Evolutionary conservation across 2,113 vertebrate genomes (phyloP), one percentile per base, ranked within the genome.

Genomic region (Stigmatopora argus): DNA sequence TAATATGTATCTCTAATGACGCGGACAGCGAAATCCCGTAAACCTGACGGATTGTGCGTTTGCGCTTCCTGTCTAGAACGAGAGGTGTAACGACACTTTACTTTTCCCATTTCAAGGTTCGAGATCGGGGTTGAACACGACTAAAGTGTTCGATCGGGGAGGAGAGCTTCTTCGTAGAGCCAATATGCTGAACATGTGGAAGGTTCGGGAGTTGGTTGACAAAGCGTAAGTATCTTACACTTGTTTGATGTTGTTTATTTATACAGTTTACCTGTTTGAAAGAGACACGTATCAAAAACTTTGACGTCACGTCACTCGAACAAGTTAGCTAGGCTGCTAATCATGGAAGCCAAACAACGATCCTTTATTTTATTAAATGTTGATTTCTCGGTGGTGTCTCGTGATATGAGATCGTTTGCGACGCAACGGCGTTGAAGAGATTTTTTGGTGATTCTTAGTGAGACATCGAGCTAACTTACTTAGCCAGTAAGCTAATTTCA

Each of bases 161-260:
- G 73, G 65, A 78, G 77, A 88, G 76, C 75, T 77, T 77, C 67
- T 75, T 77, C 68, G 80, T 72, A 80, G 86, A 90, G 83, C 88
- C 86, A 81, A 85, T 59, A 96, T 96, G 95, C 78, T 95, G 82
- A 96, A 95, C 83, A 95, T 96, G 95, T 96, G 94, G 94, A 96
- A 96, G 89, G 93, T 96, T 66, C 88, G 93, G 85, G 95, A 96
- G 89, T 71, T 96, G 89, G 95, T 96, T 89, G 95, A 96, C 86
- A 96, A 96, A 92, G 95, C 94, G 95, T 96, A 82, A 96, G 95
- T 96, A 90, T 82, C 41, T 55, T 47, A n/a, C 6, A n/a, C 23
- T 3, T 49, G 4, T 65, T 73, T 64, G 3, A 51, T 34, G 72
- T 62, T 26, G 11, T 76, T 65, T 75, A 53, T 72, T 66, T 21